Base-by-base conservation (phyloP, 2,888 invertebrate species). In the Drosophila ezoana region DNA sequence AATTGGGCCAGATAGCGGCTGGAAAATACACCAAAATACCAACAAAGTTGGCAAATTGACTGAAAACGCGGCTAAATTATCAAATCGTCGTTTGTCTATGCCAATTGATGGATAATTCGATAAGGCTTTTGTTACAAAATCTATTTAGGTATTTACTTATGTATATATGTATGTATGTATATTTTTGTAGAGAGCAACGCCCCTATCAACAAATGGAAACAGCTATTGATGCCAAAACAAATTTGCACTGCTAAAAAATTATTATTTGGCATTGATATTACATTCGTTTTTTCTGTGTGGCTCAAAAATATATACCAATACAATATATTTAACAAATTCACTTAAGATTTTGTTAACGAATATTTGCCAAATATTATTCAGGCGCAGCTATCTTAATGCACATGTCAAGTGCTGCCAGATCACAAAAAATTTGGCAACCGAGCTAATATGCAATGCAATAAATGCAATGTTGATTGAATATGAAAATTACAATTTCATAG, bases 1-100 rank as follows among this genome's bases (percentile, higher is more conserved):
- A 87, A 87, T 87, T 87, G 79, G 87, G 81, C 57, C 81, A 87
- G 53, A 32, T 28, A 70, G 59, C 53, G 45, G 51, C 47, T 67
- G 51, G 48, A 69, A 74, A 66, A 65, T 23, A 49, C 35, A 47
- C n/a, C 14, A 61, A 51, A 53, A 54, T 20, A 53, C 14, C 38
- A 82, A 62, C 16, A 65, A 62, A 52, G 20, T 62, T 79, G 69
- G 54, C 69, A 78, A 69, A 43, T 62, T 41, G 18, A 35, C 35
- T 47, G 58, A 64, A 79, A 72, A 70, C 81, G 83, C 83, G 83
- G 65, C 43, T 57, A 53, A 71, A 87, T 84, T 81, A 60, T 64
- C 52, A 86, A 86, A 80, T 59, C 54, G 47, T 47, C 40, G 56
- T 47, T 52, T 45, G 56, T 64, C 49, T 58, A 35, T 72, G 78